Evolutionary conservation across 2,888 invertebrate species (phyloP).

Genomic region (Catotricha subobsoleta): DNA sequence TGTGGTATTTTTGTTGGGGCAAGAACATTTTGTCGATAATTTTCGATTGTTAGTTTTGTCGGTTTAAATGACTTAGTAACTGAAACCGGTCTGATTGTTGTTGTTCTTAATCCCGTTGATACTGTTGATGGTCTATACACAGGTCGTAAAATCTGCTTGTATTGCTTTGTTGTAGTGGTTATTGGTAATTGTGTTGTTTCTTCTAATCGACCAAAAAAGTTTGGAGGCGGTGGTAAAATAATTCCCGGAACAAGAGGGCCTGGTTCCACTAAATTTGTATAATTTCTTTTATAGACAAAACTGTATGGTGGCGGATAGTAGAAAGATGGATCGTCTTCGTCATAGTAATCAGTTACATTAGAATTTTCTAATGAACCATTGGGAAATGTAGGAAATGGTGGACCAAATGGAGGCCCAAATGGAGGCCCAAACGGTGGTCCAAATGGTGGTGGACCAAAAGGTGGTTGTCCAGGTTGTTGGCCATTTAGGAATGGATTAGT

Average conservation of each 20-base stretch:
- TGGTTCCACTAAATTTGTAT: conserved; percentile 54
- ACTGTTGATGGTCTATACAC: not conserved
- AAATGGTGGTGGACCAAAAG: conserved; percentile 22
- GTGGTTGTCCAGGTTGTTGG: conserved; percentile 12
- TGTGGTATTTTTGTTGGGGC: not conserved
- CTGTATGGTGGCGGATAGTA: conserved; percentile 86
- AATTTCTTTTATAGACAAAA: conserved; percentile 64
- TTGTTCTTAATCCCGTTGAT: conserved; percentile 21
- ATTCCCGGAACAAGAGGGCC: conserved; percentile 80
- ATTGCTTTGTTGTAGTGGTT: conserved; percentile 19
- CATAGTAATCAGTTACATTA: conserved; percentile 57
- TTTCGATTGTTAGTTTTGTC: conserved; percentile 21
- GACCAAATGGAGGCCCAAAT: conserved; percentile 20
- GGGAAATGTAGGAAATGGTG: conserved; percentile 19
- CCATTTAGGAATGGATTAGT: conserved; percentile 17
- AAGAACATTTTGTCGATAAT: not conserved
- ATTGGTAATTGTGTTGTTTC: conserved; percentile 19
- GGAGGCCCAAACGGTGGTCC: conserved; percentile 11
- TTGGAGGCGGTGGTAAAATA: conserved; percentile 70
- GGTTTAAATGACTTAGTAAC: conserved; percentile 24
- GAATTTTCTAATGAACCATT: conserved; percentile 46
- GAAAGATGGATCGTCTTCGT: conserved; percentile 80
- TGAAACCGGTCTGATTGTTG: conserved; percentile 22
- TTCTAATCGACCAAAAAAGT: conserved; percentile 62
- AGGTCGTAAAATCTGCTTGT: conserved; percentile 16